phyloP scores from a whole-genome alignment of 2,797 vertebrate genomes.

The Mallotus villosus region DNA sequence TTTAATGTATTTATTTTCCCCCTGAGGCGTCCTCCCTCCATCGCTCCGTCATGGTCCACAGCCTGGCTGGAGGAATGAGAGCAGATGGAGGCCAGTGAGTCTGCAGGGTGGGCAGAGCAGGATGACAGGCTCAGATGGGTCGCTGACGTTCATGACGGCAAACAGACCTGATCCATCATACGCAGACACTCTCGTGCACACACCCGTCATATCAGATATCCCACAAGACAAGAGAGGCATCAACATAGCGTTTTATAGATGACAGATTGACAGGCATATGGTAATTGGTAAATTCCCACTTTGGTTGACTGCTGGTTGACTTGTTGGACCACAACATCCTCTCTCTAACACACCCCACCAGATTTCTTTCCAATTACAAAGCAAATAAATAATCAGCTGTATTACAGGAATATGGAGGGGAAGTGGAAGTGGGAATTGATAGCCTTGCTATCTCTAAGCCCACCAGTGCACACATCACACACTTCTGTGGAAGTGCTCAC shows the following conservation, averaged over 20 bases:
- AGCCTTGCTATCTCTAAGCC: slow-evolving; percentile 13
- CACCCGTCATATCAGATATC: neutral
- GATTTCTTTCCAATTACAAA: too few relatives aligned
- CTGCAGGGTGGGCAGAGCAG: slow-evolving; percentile 36
- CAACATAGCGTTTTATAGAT: too few relatives aligned
- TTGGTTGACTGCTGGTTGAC: too few relatives aligned
- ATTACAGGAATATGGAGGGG: slow-evolving; percentile 14
- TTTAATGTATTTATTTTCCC: too few relatives aligned
- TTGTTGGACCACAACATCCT: too few relatives aligned
- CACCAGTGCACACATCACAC: slow-evolving; percentile 2
- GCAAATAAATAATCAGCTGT: neutral
- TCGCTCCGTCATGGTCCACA: slow-evolving; percentile 35
- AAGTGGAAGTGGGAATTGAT: slow-evolving; percentile 5
- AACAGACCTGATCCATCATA: slow-evolving; percentile 14
- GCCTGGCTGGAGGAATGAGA: slow-evolving; percentile 25
- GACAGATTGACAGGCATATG: too few relatives aligned
- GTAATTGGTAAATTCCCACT: too few relatives aligned
- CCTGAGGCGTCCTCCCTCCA: slow-evolving; percentile 20
- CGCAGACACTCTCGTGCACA: neutral
- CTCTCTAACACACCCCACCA: too few relatives aligned
- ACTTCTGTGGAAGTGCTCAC: neutral
- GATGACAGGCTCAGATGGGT: slow-evolving; percentile 42
- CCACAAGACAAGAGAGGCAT: too few relatives aligned
- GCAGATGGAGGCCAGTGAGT: slow-evolving; percentile 40
- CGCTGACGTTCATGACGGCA: slow-evolving; percentile 40